A percentile compares a stretch with the other conserved stretches of the same genome.
Conservation (phyloP, 92 coral and sea anemone genomes). For the Epizoanthus rinbou region DNA sequence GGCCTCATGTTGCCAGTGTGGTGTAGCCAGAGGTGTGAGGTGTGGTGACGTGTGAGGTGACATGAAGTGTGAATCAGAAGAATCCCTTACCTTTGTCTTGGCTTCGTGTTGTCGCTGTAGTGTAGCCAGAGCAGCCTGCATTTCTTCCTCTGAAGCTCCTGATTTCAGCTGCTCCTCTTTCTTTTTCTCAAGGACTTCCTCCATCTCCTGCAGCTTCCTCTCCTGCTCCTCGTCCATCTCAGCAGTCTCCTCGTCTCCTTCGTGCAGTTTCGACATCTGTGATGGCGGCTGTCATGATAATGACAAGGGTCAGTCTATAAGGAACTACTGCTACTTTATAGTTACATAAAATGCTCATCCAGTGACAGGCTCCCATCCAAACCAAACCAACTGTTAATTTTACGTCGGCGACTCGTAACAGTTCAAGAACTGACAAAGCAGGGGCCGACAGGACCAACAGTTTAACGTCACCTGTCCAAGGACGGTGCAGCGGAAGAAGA, state of each 20-base stretch:
- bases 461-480: too few relatives aligned
- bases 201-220: conserved; percentile 78
- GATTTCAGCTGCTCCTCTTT: conserved; percentile 73
- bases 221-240: conserved; percentile 86
- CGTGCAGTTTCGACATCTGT: conserved; percentile 55
- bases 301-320: neutral
- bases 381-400: too few relatives aligned
- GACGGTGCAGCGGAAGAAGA: too few relatives aligned
- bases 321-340: too few relatives aligned
- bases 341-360: too few relatives aligned
- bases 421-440: too few relatives aligned
- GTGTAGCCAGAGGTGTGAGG: conserved; percentile 52
- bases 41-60: too few relatives aligned
- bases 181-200: conserved; percentile 85
- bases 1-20: conserved; percentile 90
- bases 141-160: conserved; percentile 92
- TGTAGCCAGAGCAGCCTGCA: conserved; percentile 71
- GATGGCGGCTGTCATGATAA: conserved; percentile 18
- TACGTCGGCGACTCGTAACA: too few relatives aligned
- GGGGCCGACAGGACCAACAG: too few relatives aligned
- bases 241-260: conserved; percentile 79
- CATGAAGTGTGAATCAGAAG: too few relatives aligned
- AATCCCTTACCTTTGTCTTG: conserved; percentile 69
- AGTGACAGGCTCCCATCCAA: too few relatives aligned
- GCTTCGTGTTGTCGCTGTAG: conserved; percentile 93